Evolutionary conservation across 2,113 vertebrate genomes (phyloP), one percentile per base, ranked within the genome.

Genomic region (Ceyx melanurus): DNA sequence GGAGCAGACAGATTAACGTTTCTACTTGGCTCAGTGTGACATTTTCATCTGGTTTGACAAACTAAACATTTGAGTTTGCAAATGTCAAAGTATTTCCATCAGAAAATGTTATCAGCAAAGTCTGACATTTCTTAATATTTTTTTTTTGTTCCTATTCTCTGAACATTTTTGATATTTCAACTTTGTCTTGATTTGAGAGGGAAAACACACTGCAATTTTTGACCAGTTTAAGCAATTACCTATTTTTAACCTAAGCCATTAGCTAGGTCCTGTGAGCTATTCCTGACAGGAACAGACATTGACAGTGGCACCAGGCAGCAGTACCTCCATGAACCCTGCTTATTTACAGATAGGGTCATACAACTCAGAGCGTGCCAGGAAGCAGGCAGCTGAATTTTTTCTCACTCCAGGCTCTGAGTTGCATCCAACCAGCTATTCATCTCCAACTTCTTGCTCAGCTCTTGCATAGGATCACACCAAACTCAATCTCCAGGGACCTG

Each of bases 1-100:
- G 62, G 86, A 82, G 57, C 79, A 33, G 56, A 31, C 71, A 89
- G 90, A 94, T 95, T 95, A 95, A 91, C 25, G 60, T 94, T 91
- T 94, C 90, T 66, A 51, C 90, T 85, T 58, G 82, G 84, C 93
- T 96, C 5, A 0, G 31, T 70, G 43, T 94, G 94, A 94, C 90
- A 95, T 94, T 94, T 95, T 85, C 92, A 96, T 96, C 80, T 85
- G 72, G 90, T 95, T 92, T 95, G 93, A 94, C 94, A 96, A 95
- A 95, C 93, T 94, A 95, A 96, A 95, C 79, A 80, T 96, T 95
- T 92, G 90, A 95, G 72, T 95, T 95, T 86, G 90, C 88, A 95
- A 95, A 95, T 94, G 95, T 88, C 94, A 95, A 88, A 94, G 91
- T 94, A 89, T 94, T 96, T 88, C 93, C 60, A 95, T 94, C 95